Percentiles rank a stretch among this genome's conserved stretches.
phyloP scores from a whole-genome alignment of 2,888 invertebrate genomes.

The Oscheius sp. region DNA sequence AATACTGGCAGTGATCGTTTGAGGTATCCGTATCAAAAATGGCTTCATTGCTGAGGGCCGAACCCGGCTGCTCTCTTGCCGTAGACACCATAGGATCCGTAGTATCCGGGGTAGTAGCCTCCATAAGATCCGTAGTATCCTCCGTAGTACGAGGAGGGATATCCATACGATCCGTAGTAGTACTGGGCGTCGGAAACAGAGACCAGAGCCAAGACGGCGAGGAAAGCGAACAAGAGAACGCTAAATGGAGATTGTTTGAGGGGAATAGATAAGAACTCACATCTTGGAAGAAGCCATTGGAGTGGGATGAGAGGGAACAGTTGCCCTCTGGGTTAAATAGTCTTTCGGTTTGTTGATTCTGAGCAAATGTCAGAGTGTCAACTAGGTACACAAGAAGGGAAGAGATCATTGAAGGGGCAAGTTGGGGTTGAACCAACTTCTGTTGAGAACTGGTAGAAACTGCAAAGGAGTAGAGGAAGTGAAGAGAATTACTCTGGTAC shows the following conservation, averaged over 20 bases:
- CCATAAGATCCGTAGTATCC: constrained; percentile 21
- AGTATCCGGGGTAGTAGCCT: background rate
- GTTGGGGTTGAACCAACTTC: too few relatives aligned
- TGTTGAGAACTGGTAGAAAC: too few relatives aligned
- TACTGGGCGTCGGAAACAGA: constrained; percentile 23
- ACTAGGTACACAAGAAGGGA: too few relatives aligned
- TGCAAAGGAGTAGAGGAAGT: too few relatives aligned
- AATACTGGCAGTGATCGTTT: background rate
- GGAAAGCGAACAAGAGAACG: constrained; percentile 8
- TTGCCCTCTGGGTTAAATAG: too few relatives aligned
- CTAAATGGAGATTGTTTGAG: constrained; percentile 1
- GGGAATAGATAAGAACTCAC: background rate
- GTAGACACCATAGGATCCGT: constrained; percentile 38
- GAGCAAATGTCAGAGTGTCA: too few relatives aligned
- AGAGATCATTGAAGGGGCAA: too few relatives aligned
- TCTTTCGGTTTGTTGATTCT: too few relatives aligned
- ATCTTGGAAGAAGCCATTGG: constrained; percentile 15
- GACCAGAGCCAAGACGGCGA: constrained; percentile 24
- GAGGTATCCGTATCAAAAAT: background rate
- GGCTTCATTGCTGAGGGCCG: background rate
- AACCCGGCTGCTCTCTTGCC: constrained; percentile 41
- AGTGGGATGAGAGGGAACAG: background rate
- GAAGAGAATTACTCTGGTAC: too few relatives aligned
- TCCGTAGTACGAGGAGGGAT: constrained; percentile 4
- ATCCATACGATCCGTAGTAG: constrained; percentile 17